These are phyloP conservation scores for Tipula vernalis DNA, from an alignment of 2,888 invertebrate species.

Conservation along the genomic window DNA sequence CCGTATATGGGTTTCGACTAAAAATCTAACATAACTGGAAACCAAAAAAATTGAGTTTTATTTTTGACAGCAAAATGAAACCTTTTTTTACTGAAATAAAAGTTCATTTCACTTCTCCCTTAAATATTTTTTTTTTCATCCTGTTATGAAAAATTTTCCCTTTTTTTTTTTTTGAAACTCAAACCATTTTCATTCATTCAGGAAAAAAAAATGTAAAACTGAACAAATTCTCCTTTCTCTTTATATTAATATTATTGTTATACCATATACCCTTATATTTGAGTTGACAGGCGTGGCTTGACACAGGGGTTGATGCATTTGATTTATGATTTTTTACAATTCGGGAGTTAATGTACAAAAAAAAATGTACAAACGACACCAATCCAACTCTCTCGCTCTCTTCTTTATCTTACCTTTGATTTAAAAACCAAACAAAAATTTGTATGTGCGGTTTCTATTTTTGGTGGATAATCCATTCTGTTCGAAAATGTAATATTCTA, in stretches of 20 bases:
- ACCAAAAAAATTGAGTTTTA: conserved; percentile 6
- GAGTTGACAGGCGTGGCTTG: conserved; percentile 15
- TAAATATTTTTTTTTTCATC: conserved; percentile 6
- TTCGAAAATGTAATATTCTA: not conserved
- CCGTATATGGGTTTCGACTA: not conserved
- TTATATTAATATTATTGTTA: conserved; percentile 7
- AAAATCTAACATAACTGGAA: not conserved
- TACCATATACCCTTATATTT: conserved; percentile 7
- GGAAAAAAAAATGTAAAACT: not conserved
- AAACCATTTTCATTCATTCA: conserved; percentile 4
- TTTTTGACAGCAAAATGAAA: conserved; percentile 10
- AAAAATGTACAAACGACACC: not conserved
- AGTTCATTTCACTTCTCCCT: conserved; percentile 4
- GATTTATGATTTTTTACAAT: conserved; percentile 12
- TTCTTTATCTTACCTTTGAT: not conserved
- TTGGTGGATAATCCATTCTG: not conserved
- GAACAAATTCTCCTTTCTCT: conserved; percentile 5
- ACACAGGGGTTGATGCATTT: conserved; percentile 15
- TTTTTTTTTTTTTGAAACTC: not conserved
- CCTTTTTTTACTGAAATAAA: not conserved
- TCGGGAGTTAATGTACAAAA: not conserved
- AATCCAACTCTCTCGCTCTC: not conserved
- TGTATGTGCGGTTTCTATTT: not conserved
- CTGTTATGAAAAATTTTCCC: conserved; percentile 10
- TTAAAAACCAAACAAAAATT: not conserved